Evolutionary conservation across 2,797 vertebrate genomes (phyloP).

Genomic region (Xenopus petersii): DNA sequence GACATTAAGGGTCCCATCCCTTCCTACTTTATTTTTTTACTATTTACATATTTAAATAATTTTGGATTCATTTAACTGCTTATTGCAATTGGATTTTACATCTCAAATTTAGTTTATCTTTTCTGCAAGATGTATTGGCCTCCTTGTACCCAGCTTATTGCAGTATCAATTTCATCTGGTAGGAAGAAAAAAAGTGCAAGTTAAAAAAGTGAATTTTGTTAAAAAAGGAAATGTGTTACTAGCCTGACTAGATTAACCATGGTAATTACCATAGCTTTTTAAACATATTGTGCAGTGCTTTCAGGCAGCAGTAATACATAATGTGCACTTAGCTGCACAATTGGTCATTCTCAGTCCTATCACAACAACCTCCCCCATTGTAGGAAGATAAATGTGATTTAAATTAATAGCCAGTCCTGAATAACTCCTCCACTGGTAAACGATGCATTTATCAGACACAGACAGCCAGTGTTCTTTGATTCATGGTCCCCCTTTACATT

Average conservation of each 20-base stretch:
- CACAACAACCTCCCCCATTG: conserved; percentile 75
- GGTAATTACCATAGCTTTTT: conserved; percentile 72
- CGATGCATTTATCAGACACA: conserved; percentile 98
- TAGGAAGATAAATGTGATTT: conserved; percentile 98
- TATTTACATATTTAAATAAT: too few species aligned
- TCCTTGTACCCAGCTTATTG: not conserved
- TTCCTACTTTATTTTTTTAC: too few species aligned
- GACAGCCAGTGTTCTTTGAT: conserved; percentile 99
- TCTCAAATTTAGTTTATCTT: not conserved
- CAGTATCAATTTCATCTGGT: not conserved
- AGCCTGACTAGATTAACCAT: conserved; percentile 70
- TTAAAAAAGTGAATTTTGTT: conserved; percentile 61
- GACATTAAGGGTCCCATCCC: too few species aligned
- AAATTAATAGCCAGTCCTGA: conserved; percentile 99
- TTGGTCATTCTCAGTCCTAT: conserved; percentile 73
- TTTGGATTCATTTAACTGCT: too few species aligned
- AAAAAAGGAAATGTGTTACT: conserved; percentile 66
- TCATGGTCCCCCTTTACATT: conserved; percentile 93
- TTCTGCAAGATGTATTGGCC: not conserved
- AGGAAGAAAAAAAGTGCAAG: conserved; percentile 40
- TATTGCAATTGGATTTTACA: too few species aligned
- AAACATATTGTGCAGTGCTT: conserved; percentile 67
- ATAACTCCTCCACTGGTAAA: conserved; percentile 99
- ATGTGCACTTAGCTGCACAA: conserved; percentile 72
- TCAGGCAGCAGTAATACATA: conserved; percentile 74